A percentile compares a stretch with the other conserved stretches of the same genome.
Evolutionary conservation across 1,140 invertebrate genomes (phyloP).

Genomic region (Drosophila nebulosa): DNA sequence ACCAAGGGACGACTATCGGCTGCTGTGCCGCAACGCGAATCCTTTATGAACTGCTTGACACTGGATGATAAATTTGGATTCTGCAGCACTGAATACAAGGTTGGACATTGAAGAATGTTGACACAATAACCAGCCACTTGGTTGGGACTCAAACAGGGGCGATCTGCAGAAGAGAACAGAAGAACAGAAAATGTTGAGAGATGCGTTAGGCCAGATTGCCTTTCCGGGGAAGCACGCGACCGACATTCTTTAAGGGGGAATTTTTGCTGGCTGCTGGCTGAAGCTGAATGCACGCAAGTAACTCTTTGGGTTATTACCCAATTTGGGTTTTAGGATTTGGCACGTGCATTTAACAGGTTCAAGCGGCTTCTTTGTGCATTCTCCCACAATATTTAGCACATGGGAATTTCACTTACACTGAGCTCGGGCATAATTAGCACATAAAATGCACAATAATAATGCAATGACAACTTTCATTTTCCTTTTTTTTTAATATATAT

Average conservation of each 20-base stretch:
- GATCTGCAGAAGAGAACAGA: neutral
- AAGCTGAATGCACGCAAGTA: neutral
- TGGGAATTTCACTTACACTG: constrained; percentile 31
- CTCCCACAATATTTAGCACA: neutral
- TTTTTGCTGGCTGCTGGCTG: neutral
- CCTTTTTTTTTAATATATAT: neutral
- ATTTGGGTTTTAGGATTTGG: neutral
- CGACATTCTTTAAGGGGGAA: neutral
- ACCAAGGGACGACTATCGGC: neutral
- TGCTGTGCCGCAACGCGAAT: neutral
- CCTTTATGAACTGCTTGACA: neutral
- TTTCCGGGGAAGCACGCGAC: neutral
- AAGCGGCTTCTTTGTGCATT: neutral
- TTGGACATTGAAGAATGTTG: neutral
- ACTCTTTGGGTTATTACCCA: neutral
- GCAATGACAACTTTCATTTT: constrained; percentile 25
- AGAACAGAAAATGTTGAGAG: neutral
- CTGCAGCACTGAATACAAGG: neutral
- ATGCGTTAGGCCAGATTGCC: neutral
- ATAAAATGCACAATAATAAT: constrained; percentile 24
- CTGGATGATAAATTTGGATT: neutral
- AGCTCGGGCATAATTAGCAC: constrained; percentile 20
- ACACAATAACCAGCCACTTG: neutral
- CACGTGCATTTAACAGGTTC: neutral
- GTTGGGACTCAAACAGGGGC: neutral